Evolutionary conservation across 2,113 vertebrate species (phyloP).

Genomic region (Larimichthys crocea): DNA sequence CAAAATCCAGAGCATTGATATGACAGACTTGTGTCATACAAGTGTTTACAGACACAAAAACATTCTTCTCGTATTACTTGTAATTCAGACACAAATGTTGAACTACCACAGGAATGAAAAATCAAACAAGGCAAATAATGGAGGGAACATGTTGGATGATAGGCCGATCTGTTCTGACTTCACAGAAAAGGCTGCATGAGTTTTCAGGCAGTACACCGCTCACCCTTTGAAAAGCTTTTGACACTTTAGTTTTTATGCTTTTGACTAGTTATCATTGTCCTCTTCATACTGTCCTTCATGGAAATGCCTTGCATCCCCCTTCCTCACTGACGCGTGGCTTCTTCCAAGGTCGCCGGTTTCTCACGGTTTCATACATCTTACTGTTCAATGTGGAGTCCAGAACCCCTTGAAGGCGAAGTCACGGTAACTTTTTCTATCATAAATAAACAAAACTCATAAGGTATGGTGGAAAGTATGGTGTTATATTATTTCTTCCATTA

Average conservation of each 20-base stretch:
- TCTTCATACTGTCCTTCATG: constrained; percentile 99
- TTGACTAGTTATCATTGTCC: constrained; percentile 85
- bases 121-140: constrained; percentile 28
- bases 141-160: constrained; percentile 11
- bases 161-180: constrained; percentile 22
- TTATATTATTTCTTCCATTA: neutral
- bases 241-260: constrained; percentile 21
- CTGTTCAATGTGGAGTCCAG: constrained; percentile 98
- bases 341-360: constrained; percentile 95
- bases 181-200: constrained; percentile 36
- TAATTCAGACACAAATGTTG: constrained; percentile 24
- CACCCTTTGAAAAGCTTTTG: constrained; percentile 15
- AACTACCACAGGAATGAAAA: constrained; percentile 29
- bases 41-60: constrained; percentile 15
- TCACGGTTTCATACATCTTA: constrained; percentile 98
- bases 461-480: neutral
- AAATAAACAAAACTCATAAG: constrained; percentile 20
- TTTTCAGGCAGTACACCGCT: constrained; percentile 41
- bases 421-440: constrained; percentile 95
- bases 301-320: constrained; percentile 97
- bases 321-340: constrained; percentile 96
- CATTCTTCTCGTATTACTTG: neutral
- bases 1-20: neutral
- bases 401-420: constrained; percentile 99
- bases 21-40: neutral